Conservation (phyloP, 2,797 vertebrate genomes). For the Chelmon rostratus region DNA sequence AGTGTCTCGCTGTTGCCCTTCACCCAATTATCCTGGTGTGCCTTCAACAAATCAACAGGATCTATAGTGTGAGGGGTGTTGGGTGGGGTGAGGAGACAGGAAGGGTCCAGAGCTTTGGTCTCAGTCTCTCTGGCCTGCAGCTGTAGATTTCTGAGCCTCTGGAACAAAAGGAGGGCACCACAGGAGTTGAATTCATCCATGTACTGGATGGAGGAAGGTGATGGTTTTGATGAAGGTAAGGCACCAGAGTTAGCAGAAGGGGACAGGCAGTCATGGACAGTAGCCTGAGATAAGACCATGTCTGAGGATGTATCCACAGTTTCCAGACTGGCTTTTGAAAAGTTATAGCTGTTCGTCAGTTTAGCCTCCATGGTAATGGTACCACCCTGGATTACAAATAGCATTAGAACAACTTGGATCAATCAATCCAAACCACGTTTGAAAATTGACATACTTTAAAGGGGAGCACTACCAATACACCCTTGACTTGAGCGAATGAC, state of each 20-base stretch:
- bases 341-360: slow-evolving; percentile 42
- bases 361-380: slow-evolving; percentile 41
- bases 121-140: slow-evolving; percentile 66
- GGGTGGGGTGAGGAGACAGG: slow-evolving; percentile 83
- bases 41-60: slow-evolving; percentile 31
- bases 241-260: slow-evolving; percentile 10
- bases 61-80: slow-evolving; percentile 78
- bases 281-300: slow-evolving; percentile 14
- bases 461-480: not conserved
- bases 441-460: not conserved
- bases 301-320: slow-evolving; percentile 26
- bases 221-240: slow-evolving; percentile 31
- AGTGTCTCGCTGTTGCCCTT: slow-evolving; percentile 23
- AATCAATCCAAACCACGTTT: not conserved
- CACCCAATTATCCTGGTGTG: slow-evolving; percentile 34
- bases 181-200: slow-evolving; percentile 63
- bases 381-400: slow-evolving; percentile 33
- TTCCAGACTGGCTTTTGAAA: slow-evolving; percentile 57
- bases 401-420: not conserved
- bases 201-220: slow-evolving; percentile 29
- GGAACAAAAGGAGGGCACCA: slow-evolving; percentile 70
- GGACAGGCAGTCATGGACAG: not conserved
- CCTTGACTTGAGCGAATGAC: no score
- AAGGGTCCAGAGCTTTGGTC: slow-evolving; percentile 61
- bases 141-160: slow-evolving; percentile 79